These are phyloP conservation scores for Cataglyphis altisquamis DNA, from an alignment of 2,888 invertebrate species.

Conservation along the genomic window DNA sequence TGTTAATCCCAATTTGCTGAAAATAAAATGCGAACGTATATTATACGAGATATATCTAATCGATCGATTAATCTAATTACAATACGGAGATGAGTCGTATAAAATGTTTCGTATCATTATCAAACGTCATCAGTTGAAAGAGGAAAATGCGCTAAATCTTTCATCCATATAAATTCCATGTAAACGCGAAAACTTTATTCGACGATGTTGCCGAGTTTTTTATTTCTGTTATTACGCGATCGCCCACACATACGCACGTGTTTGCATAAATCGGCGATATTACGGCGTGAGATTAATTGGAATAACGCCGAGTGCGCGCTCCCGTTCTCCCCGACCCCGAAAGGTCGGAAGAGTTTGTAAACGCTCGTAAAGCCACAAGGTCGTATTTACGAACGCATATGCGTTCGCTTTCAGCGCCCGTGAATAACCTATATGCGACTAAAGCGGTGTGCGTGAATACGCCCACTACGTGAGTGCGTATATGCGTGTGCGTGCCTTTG, in stretches of 20 bases:
- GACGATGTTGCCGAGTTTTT: conserved; percentile 49
- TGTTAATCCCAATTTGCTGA: not conserved
- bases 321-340: conserved; percentile 68
- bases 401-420: conserved; percentile 64
- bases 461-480: not conserved
- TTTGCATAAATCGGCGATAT: conserved; percentile 74
- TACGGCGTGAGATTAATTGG: conserved; percentile 74
- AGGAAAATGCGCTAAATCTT: not conserved
- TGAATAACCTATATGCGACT: conserved; percentile 58
- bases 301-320: conserved; percentile 59
- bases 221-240: conserved; percentile 54
- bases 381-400: conserved; percentile 77
- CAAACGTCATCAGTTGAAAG: not conserved
- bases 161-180: not conserved
- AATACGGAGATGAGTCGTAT: not conserved
- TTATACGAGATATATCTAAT: not conserved
- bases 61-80: not conserved
- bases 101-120: not conserved
- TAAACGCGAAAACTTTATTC: not conserved
- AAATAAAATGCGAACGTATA: not conserved
- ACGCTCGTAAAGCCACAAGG: conserved; percentile 77
- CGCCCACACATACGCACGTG: conserved; percentile 55
- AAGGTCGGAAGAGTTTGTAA: conserved; percentile 74
- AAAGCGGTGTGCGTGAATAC: not conserved
- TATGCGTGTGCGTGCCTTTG: not conserved